A percentile compares a stretch with the other conserved stretches of the same genome.
phyloP scores from a whole-genome alignment of 2,797 vertebrate species.

The Hydrocynus forskahlii region DNA sequence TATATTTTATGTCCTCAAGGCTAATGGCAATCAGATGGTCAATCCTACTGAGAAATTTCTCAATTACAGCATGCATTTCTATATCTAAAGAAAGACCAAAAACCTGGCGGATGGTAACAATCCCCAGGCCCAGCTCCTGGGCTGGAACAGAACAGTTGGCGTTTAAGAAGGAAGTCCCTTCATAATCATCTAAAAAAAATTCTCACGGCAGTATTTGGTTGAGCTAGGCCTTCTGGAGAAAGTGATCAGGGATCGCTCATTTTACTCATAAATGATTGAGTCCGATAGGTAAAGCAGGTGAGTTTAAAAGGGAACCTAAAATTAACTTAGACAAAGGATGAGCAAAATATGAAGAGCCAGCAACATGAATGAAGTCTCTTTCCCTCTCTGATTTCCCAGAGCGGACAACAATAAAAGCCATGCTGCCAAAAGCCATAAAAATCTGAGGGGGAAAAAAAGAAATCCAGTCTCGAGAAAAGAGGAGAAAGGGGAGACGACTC shows the following conservation, averaged over 20 bases:
- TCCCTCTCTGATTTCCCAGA: slow-evolving; percentile 34
- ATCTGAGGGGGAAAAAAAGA: slow-evolving; percentile 13
- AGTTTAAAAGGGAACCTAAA: not conserved
- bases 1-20: slow-evolving; percentile 43
- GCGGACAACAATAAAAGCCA: slow-evolving; percentile 22
- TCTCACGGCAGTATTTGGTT: not conserved
- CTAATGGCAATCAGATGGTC: slow-evolving; percentile 57
- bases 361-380: slow-evolving; percentile 26
- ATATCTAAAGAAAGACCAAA: slow-evolving; percentile 40
- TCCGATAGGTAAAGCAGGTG: too few species aligned
- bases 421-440: slow-evolving; percentile 57
- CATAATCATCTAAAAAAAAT: slow-evolving; percentile 7
- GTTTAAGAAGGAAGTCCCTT: slow-evolving; percentile 14
- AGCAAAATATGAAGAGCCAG: not conserved
- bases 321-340: not conserved
- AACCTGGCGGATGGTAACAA: slow-evolving; percentile 42
- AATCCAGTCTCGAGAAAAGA: slow-evolving; percentile 25
- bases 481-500: slow-evolving; percentile 8
- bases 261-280: too few species aligned
- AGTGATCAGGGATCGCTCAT: not conserved
- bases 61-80: slow-evolving; percentile 41
- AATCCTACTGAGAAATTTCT: slow-evolving; percentile 31
- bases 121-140: slow-evolving; percentile 37
- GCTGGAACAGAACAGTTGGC: slow-evolving; percentile 7
- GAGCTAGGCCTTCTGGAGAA: not conserved